Evolutionary conservation across 2,113 vertebrate genomes (phyloP), one percentile per base, ranked within the genome.

Genomic region (Pelecanus crispus): DNA sequence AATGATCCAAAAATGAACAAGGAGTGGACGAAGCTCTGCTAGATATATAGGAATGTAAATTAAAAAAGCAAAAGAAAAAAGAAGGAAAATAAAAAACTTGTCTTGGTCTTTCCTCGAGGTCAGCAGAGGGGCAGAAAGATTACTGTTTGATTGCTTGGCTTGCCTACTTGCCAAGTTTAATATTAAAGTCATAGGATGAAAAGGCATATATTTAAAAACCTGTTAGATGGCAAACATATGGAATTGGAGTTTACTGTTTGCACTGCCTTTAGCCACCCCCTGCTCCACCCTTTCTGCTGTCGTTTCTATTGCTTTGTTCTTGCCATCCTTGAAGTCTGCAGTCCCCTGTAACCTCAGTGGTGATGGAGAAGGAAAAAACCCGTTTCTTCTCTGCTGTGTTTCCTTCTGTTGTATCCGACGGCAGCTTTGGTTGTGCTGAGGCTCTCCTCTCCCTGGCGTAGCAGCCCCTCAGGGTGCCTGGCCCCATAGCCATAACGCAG

Each of bases 41-140:
- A 93, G 73, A 73, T 94, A 73, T 58, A n/a, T 86, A 73, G 50
- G 49, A 80, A 81, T 21, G 72, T 86, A 81, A 96, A 77, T 95
- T 73, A 87, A 13, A 82, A 36, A 47, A 53, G 32, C 12, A n/a
- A 47, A 92, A 75, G 26, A 4, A 40, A 79, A 96, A 87, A n/a
- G 25, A 26, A 55, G n/a, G 32, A 62, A 40, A 55, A 92, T 36
- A 49, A n/a, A 86, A 92, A 83, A 17, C 87, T 95, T 93, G 85
- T 92, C 65, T 58, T 90, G 68, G 95, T 95, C 85, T 97, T 95
- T 96, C 81, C 84, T 97, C 22, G 80, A 97, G 95, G 96, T 96
- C 94, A 97, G 36, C 91, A 72, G 86, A 59, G 31, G 71, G 80
- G 56, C 80, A 96, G 90, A 90, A 89, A 96, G 50, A 96, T 71